A percentile compares a stretch with the other conserved stretches of the same genome.
phyloP scores from a whole-genome alignment of 2,888 invertebrate genomes.

The Cosmia trapezina region DNA sequence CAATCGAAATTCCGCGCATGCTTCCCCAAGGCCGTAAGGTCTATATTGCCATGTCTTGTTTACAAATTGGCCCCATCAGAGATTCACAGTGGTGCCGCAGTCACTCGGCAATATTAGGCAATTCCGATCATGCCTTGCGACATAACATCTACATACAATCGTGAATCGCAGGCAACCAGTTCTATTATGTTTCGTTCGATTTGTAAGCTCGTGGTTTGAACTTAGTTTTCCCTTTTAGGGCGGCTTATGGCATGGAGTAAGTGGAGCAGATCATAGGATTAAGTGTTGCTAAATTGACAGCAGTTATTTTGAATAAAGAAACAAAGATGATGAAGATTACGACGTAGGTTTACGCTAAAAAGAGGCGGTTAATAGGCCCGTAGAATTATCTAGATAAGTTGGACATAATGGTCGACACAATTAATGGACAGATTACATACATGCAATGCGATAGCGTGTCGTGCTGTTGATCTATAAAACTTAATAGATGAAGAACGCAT shows the following conservation, averaged over 20 bases:
- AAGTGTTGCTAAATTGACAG: slow-evolving; percentile 29
- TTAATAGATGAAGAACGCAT: slow-evolving; percentile 1
- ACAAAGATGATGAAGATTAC: not conserved
- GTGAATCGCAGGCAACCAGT: slow-evolving; percentile 59
- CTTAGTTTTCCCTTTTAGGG: slow-evolving; percentile 47
- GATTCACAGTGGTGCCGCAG: slow-evolving; percentile 75
- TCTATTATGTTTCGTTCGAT: slow-evolving; percentile 54
- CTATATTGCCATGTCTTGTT: slow-evolving; percentile 75
- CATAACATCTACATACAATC: slow-evolving; percentile 79
- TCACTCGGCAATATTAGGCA: slow-evolving; percentile 77
- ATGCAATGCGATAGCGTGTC: slow-evolving; percentile 19
- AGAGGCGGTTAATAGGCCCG: slow-evolving; percentile 12
- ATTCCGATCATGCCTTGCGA: slow-evolving; percentile 82
- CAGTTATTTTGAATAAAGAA: slow-evolving; percentile 11
- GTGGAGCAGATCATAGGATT: slow-evolving; percentile 35
- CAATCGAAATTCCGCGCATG: slow-evolving; percentile 70
- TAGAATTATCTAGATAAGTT: slow-evolving; percentile 25
- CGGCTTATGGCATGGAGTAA: slow-evolving; percentile 17
- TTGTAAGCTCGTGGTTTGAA: slow-evolving; percentile 45
- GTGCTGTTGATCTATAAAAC: slow-evolving; percentile 28
- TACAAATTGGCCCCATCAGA: slow-evolving; percentile 79
- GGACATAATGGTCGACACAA: slow-evolving; percentile 3
- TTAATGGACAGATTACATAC: slow-evolving; percentile 27
- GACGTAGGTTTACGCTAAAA: not conserved
- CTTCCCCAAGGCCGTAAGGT: slow-evolving; percentile 78